Evolutionary conservation across 2,113 vertebrate species (phyloP).

Genomic region (Neopipo cinnamomea): DNA sequence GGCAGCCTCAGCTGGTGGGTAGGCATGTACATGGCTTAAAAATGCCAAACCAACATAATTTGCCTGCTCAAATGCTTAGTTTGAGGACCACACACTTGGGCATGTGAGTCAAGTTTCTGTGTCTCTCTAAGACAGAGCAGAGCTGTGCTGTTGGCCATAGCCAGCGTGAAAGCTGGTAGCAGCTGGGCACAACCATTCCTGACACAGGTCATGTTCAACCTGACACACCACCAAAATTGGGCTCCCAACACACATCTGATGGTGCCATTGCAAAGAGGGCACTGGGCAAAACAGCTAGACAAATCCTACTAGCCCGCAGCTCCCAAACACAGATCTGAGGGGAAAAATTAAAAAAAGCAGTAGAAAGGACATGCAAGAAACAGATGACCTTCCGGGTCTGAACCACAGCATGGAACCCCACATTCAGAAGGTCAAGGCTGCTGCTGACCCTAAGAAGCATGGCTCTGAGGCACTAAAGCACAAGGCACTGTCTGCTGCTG

Average conservation of each 20-base stretch:
- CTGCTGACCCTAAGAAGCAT: neutral
- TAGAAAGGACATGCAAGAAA: neutral
- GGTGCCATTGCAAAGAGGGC: neutral
- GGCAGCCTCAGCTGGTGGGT: neutral
- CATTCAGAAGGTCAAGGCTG: neutral
- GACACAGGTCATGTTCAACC: rapidly evolving
- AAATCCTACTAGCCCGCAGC: neutral
- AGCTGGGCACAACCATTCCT: neutral
- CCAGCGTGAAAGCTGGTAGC: neutral
- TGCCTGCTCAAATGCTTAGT: neutral
- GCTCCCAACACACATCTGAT: neutral
- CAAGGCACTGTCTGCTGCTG: neutral
- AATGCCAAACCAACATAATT: neutral
- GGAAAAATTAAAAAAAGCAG: neutral
- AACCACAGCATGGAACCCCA: neutral
- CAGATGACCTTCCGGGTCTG: neutral
- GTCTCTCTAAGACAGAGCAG: rapidly evolving
- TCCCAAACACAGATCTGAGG: neutral
- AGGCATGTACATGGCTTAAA: neutral
- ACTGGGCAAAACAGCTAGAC: neutral
- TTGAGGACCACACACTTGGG: neutral
- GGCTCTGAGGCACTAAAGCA: neutral
- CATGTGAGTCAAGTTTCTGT: neutral
- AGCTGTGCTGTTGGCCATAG: neutral
- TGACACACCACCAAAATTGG: neutral